These are phyloP conservation scores for Halcyon malimbica DNA, from an alignment of 2,113 vertebrate genomes.

Conservation along the genomic window DNA sequence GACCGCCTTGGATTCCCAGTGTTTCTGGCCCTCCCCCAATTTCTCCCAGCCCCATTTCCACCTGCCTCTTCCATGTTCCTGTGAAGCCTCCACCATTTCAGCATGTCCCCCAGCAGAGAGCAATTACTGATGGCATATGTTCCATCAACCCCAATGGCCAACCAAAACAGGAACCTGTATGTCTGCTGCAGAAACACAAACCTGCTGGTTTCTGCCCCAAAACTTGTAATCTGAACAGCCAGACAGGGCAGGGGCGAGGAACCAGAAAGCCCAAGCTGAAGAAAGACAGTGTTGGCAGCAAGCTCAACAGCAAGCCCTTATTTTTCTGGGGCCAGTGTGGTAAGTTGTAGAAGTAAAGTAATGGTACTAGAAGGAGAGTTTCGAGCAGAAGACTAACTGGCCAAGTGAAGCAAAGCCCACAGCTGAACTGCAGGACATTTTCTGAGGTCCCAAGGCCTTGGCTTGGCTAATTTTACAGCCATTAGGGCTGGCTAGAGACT, in stretches of 20 bases:
- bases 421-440: not conserved
- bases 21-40: not conserved
- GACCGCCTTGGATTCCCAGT: rapidly evolving
- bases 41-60: not conserved
- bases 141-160: not conserved
- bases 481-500: not conserved
- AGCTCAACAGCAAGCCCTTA: not conserved
- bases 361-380: not conserved
- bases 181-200: not conserved
- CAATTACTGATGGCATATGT: not conserved
- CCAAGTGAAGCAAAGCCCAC: not conserved
- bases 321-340: not conserved
- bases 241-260: not conserved
- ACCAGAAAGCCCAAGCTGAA: not conserved
- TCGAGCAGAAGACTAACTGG: not conserved
- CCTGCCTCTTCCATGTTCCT: not conserved
- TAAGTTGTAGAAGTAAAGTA: not conserved
- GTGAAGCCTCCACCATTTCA: not conserved
- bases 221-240: not conserved
- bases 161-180: rapidly evolving
- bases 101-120: not conserved
- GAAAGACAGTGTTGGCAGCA: not conserved
- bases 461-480: not conserved
- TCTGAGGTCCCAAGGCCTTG: not conserved
- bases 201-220: not conserved